These are phyloP conservation scores for Eulemur rufifrons DNA, from an alignment of 2,113 vertebrate genomes.

Conservation along the genomic window DNA sequence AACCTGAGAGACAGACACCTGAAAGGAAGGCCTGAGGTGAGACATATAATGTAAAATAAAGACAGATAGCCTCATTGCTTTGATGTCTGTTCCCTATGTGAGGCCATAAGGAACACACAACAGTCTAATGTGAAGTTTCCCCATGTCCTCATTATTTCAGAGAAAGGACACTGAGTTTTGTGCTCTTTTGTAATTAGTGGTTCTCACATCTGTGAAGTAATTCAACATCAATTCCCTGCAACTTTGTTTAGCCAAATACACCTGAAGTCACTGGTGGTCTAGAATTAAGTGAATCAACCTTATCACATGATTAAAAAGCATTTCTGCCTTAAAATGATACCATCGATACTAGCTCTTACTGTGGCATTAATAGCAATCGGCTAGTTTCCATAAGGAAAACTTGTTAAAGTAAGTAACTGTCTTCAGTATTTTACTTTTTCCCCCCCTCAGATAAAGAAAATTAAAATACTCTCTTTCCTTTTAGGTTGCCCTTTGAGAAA, in stretches of 20 bases:
- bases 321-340: neutral
- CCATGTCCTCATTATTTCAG: neutral
- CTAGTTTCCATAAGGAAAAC: constrained; percentile 5
- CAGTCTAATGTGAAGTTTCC: neutral
- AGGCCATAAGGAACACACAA: neutral
- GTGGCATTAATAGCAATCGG: neutral
- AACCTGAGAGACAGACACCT: neutral
- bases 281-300: neutral
- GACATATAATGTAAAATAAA: neutral
- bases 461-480: constrained; percentile 47
- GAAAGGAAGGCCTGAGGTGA: constrained; percentile 43
- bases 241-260: neutral
- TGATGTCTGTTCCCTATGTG: neutral
- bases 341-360: neutral
- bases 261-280: neutral
- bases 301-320: neutral
- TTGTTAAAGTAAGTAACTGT: neutral
- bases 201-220: neutral
- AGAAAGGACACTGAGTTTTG: neutral
- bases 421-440: neutral
- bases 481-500: neutral
- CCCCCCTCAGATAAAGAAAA: neutral
- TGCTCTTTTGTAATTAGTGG: neutral
- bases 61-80: neutral
- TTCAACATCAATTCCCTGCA: neutral